Evolutionary conservation across 1,140 invertebrate genomes (phyloP).

Genomic region (Rhynchophorus ferrugineus): DNA sequence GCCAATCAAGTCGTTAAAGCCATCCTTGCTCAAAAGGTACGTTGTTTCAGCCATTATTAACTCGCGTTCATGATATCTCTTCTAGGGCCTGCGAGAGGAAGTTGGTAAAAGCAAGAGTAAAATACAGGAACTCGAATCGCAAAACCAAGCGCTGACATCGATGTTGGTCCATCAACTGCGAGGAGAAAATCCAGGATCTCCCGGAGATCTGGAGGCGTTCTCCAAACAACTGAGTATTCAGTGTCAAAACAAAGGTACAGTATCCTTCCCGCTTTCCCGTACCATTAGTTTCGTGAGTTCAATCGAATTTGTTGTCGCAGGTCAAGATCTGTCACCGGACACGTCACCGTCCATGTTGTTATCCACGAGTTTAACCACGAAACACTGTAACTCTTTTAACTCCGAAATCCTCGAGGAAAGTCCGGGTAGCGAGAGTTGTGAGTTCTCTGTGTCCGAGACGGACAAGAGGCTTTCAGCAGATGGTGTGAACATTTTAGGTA

Average conservation of each 20-base stretch:
- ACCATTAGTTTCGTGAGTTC: too few species aligned
- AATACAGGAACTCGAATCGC: constrained; percentile 59
- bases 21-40: constrained; percentile 74
- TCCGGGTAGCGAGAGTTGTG: constrained; percentile 25
- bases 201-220: constrained; percentile 28
- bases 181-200: constrained; percentile 44
- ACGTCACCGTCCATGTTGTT: constrained; percentile 23
- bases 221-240: constrained; percentile 24
- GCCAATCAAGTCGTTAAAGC: constrained; percentile 74
- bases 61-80: background rate
- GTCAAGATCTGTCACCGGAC: constrained; percentile 25
- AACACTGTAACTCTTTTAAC: constrained; percentile 40
- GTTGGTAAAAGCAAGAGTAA: constrained; percentile 53
- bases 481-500: constrained; percentile 32
- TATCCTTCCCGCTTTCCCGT: too few species aligned
- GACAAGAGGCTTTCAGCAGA: constrained; percentile 37
- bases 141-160: constrained; percentile 57
- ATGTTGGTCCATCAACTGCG: constrained; percentile 57
- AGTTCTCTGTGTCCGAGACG: constrained; percentile 21
- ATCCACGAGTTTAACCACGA: constrained; percentile 26
- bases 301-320: background rate
- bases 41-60: constrained; percentile 1
- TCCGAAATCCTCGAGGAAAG: constrained; percentile 34
- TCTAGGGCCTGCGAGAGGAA: constrained; percentile 59
- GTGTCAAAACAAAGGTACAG: constrained; percentile 14